A percentile compares a stretch with the other conserved stretches of the same genome.
Evolutionary conservation across 2,113 vertebrate genomes (phyloP).

Genomic region (Octodon degus): DNA sequence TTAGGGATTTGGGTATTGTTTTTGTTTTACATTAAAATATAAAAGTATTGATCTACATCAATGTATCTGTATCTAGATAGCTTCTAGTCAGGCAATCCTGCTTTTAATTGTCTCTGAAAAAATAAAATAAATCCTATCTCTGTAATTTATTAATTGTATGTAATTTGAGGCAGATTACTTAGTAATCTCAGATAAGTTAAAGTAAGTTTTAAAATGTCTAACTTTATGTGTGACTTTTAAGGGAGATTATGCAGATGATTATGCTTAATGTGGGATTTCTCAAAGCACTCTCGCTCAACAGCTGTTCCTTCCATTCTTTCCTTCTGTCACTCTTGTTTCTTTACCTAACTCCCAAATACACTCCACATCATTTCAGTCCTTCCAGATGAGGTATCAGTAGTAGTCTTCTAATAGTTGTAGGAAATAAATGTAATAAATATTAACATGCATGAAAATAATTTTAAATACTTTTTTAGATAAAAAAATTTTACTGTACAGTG

Average conservation of each 20-base stretch:
- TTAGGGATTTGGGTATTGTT: constrained; percentile 22
- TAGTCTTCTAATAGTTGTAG: background rate
- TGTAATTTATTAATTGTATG: background rate
- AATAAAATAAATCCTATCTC: background rate
- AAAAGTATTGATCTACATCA: background rate
- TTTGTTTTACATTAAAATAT: background rate
- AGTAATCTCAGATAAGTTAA: background rate
- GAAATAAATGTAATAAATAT: background rate
- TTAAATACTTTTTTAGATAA: background rate
- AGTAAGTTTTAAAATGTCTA: constrained; percentile 29
- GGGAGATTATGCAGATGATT: background rate
- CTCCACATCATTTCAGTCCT: background rate
- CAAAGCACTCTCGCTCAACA: background rate
- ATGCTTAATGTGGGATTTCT: background rate
- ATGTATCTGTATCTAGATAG: background rate
- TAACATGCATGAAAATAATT: background rate
- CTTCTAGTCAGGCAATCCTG: background rate
- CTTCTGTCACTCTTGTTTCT: background rate
- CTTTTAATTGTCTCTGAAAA: constrained; percentile 4
- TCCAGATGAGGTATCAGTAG: background rate
- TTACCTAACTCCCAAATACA: background rate
- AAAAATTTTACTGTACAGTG: constrained; percentile 9
- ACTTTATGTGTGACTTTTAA: background rate
- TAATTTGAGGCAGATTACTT: constrained; percentile 13
- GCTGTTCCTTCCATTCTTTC: background rate